Conservation (phyloP, 2,888 invertebrate species). For the Oscheius sp. region DNA sequence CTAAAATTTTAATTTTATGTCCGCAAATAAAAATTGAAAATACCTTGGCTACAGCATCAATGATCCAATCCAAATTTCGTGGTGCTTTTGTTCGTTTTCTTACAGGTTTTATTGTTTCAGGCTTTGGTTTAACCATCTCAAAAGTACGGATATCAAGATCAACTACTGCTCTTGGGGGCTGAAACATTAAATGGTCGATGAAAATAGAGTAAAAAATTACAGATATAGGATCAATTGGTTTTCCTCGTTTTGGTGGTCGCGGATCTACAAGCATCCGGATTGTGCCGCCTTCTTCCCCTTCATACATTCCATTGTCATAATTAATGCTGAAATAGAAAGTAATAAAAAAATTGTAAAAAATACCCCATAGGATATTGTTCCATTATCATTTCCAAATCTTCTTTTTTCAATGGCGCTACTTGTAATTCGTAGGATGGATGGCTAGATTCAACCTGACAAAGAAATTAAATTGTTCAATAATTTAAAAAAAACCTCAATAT, state of each 20-base stretch:
- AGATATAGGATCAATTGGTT: not conserved
- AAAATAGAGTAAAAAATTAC: not conserved
- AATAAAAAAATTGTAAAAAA: not conserved
- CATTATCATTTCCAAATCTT: not conserved
- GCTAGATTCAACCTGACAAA: conserved; percentile 12
- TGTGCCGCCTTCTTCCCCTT: conserved; percentile 30
- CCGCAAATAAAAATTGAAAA: not conserved
- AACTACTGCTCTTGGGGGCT: conserved; percentile 31
- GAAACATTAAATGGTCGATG: not conserved
- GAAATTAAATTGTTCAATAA: too few species aligned
- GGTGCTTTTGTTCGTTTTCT: conserved; percentile 37
- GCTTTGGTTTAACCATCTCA: conserved; percentile 46
- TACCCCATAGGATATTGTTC: conserved; percentile 2
- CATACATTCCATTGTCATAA: conserved; percentile 14
- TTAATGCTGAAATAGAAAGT: not conserved
- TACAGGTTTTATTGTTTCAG: not conserved
- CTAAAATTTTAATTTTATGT: conserved; percentile 25
- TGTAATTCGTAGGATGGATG: conserved; percentile 8
- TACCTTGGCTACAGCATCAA: conserved; percentile 63
- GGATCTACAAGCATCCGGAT: conserved; percentile 46
- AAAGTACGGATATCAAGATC: conserved; percentile 47
- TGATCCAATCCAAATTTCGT: conserved; percentile 66
- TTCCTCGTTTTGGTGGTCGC: conserved; percentile 47
- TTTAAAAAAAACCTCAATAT: conserved; percentile 18
- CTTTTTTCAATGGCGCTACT: conserved; percentile 2